Percentiles rank a stretch among this genome's conserved stretches.
Evolutionary conservation across 2,888 invertebrate species (phyloP).

Genomic region (Limnephilus auricula): DNA sequence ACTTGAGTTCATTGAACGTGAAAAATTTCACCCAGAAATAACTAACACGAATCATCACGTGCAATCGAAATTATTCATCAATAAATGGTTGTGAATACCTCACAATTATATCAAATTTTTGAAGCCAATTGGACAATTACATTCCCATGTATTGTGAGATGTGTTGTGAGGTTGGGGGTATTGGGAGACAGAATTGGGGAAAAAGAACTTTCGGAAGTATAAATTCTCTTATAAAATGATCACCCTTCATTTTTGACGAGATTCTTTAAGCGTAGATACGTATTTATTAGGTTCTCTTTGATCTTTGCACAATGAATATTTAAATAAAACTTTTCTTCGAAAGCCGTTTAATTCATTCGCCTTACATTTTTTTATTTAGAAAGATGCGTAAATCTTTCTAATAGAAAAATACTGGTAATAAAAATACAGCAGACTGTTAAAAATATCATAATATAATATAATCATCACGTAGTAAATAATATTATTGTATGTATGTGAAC

Average conservation of each 20-base stretch:
- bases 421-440: background rate
- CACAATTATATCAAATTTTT: too few species aligned
- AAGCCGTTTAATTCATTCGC: background rate
- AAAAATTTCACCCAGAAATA: too few species aligned
- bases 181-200: background rate
- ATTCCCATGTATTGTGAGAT: too few species aligned
- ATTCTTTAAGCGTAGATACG: background rate
- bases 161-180: background rate
- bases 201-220: too few species aligned
- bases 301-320: background rate
- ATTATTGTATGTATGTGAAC: background rate
- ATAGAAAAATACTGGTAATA: background rate
- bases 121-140: too few species aligned
- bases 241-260: background rate
- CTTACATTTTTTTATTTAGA: background rate
- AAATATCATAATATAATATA: background rate
- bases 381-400: background rate
- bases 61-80: too few species aligned
- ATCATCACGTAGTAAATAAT: background rate
- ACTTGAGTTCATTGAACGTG: too few species aligned
- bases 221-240: background rate
- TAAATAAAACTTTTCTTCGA: background rate
- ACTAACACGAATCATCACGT: too few species aligned
- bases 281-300: background rate
- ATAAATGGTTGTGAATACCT: too few species aligned